Evolutionary conservation across 2,113 vertebrate species (phyloP).

Genomic region (Eira barbara): DNA sequence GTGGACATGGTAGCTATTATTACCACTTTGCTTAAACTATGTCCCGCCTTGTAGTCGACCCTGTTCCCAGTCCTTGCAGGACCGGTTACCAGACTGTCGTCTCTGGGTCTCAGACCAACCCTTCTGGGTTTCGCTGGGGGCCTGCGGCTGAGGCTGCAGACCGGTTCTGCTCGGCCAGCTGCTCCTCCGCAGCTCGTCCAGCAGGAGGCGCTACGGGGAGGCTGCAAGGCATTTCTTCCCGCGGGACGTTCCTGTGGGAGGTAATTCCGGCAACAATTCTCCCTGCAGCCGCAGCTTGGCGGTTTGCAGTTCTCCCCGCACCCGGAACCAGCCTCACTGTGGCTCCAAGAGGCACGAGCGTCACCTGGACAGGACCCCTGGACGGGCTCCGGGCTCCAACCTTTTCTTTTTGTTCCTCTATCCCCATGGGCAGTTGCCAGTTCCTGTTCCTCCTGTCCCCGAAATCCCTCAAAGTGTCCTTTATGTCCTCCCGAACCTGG

Average conservation of each 20-base stretch:
- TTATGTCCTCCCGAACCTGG: not conserved
- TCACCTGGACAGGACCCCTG: not conserved
- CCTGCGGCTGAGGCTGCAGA: not conserved
- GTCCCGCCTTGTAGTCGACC: not conserved
- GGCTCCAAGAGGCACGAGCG: not conserved
- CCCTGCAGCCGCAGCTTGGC: not conserved
- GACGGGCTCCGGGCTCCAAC: not conserved
- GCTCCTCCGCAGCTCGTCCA: not conserved
- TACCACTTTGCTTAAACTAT: not conserved
- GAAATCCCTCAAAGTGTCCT: not conserved
- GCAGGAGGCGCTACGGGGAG: not conserved
- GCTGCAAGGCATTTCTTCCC: not conserved
- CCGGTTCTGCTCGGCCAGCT: not conserved
- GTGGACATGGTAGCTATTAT: not conserved
- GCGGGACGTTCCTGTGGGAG: not conserved
- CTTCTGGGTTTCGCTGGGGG: not conserved
- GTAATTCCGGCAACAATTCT: not conserved
- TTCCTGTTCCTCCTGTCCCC: not conserved
- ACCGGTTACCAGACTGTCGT: not conserved
- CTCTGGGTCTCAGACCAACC: not conserved
- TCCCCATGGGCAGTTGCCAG: not conserved
- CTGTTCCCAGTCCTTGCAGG: no score
- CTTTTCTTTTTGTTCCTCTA: not conserved
- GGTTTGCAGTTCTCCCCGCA: not conserved
- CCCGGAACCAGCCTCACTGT: not conserved